Conservation (phyloP, 2,797 vertebrate species). For the Pangasius larnaudii region DNA sequence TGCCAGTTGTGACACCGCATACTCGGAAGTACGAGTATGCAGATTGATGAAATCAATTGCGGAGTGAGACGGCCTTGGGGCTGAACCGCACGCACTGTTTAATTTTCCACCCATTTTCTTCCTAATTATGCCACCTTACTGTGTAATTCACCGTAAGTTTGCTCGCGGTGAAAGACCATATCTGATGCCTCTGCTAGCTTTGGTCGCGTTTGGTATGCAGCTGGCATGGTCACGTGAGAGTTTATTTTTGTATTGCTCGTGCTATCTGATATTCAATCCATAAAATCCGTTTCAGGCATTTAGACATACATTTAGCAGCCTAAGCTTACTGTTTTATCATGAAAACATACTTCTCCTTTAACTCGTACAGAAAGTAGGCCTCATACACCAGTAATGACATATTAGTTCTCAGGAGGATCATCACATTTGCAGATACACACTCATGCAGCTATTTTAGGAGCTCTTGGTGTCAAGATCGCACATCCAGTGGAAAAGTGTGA, state of each 20-base stretch:
- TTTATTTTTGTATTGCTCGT: neutral
- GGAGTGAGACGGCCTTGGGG: constrained; percentile 2
- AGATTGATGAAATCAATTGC: constrained; percentile 37
- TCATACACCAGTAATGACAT: constrained; percentile 2
- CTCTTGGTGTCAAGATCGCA: constrained; percentile 30
- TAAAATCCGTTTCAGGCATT: neutral
- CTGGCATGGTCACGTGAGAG: neutral
- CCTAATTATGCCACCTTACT: constrained; percentile 1
- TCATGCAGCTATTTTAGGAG: constrained; percentile 25
- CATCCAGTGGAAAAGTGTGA: constrained; percentile 29
- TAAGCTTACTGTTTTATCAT: neutral
- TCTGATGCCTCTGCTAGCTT: constrained; percentile 4
- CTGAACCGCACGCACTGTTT: constrained; percentile 22
- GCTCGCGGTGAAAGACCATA: neutral
- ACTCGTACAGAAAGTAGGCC: neutral
- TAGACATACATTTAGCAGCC: neutral
- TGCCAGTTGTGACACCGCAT: neutral
- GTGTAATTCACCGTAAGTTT: constrained; percentile 14
- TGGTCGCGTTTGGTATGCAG: neutral
- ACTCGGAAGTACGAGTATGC: neutral
- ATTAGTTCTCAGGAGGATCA: constrained; percentile 13
- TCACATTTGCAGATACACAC: constrained; percentile 29
- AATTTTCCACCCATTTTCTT: constrained; percentile 35
- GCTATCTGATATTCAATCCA: neutral
- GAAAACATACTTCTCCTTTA: neutral